Evolutionary conservation across 2,113 vertebrate genomes (phyloP).

Genomic region (Melanerpes aurifrons): DNA sequence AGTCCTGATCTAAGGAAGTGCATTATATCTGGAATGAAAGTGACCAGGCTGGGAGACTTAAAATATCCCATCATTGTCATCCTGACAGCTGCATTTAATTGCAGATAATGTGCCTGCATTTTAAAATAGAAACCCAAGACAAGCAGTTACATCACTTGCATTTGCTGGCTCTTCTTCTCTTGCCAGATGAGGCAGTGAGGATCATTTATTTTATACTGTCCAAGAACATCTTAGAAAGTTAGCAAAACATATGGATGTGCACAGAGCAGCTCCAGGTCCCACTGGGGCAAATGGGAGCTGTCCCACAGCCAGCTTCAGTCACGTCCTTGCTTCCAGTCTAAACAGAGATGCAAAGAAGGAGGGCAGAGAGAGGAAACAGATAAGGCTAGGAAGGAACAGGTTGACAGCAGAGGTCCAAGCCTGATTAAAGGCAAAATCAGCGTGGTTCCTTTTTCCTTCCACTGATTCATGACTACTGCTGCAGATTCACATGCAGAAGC

Average conservation of each 20-base stretch:
- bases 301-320: not conserved
- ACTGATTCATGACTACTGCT: not conserved
- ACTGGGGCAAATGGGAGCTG: not conserved
- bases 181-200: conserved; percentile 33
- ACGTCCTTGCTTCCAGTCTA: not conserved
- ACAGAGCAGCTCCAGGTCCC: not conserved
- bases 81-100: conserved; percentile 32
- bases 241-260: not conserved
- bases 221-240: conserved; percentile 34
- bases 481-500: not conserved
- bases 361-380: not conserved
- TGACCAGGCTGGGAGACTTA: not conserved
- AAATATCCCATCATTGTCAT: not conserved
- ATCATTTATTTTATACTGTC: conserved; percentile 1
- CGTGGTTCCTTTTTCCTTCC: not conserved
- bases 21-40: not conserved
- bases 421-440: not conserved
- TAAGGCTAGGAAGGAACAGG: not conserved
- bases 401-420: not conserved
- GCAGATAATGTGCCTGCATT: conserved; percentile 1
- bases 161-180: not conserved
- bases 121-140: conserved; percentile 13
- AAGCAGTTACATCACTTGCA: conserved; percentile 6
- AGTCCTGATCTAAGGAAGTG: not conserved
- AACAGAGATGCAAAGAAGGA: not conserved